Conservation (phyloP, 1,140 invertebrate species). For the Drosophila guanche region DNA sequence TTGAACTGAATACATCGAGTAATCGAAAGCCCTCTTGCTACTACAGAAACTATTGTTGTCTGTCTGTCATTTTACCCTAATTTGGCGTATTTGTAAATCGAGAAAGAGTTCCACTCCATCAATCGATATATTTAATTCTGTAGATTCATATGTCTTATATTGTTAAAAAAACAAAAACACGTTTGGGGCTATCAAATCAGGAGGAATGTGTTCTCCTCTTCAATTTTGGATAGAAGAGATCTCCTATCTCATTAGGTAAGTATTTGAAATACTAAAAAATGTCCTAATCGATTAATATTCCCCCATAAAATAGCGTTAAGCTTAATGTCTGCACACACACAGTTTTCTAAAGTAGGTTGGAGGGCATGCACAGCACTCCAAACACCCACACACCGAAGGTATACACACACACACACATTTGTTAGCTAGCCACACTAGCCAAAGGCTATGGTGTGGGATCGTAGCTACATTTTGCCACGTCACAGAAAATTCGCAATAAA, state of each 20-base stretch:
- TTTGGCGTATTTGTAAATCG: conserved; percentile 54
- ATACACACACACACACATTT: background rate
- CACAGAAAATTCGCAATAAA: conserved; percentile 76
- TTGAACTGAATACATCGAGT: conserved; percentile 62
- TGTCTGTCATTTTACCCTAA: conserved; percentile 4
- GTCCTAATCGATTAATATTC: too few relatives aligned
- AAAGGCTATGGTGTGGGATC: conserved; percentile 1
- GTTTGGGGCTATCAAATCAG: conserved; percentile 57
- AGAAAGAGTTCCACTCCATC: conserved; percentile 35
- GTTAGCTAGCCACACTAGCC: conserved; percentile 8
- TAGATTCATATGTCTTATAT: conserved; percentile 4
- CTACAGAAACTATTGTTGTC: background rate
- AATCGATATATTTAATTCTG: conserved; percentile 44
- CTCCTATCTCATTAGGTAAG: too few relatives aligned
- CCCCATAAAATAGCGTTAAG: too few relatives aligned
- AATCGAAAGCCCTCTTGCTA: conserved; percentile 29
- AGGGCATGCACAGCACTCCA: too few relatives aligned
- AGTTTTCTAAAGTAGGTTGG: too few relatives aligned
- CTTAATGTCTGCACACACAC: too few relatives aligned
- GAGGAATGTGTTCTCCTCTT: conserved; percentile 31
- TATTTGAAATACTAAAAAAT: too few relatives aligned
- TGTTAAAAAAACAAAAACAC: conserved; percentile 41
- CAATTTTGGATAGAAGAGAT: background rate
- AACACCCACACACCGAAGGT: too few relatives aligned
- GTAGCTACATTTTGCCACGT: conserved; percentile 30